Percentiles rank a stretch among this genome's conserved stretches.
Conservation (phyloP, 2,113 vertebrate species). For the Peromyscus leucopus region DNA sequence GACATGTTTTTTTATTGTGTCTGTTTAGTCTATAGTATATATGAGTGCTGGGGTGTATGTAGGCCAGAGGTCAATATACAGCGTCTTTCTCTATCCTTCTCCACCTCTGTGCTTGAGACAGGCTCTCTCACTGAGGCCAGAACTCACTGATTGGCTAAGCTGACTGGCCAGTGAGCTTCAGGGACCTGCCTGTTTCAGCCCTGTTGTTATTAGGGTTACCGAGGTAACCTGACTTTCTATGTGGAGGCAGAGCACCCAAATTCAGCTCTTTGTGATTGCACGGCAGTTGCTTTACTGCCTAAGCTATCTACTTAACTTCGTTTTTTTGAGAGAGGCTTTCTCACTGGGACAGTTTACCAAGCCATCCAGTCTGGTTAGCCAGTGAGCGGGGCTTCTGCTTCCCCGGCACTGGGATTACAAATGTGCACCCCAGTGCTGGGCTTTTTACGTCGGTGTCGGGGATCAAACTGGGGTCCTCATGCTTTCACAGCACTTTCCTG, state of each 20-base stretch:
- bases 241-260: neutral
- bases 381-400: neutral
- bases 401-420: neutral
- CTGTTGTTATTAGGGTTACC: neutral
- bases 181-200: neutral
- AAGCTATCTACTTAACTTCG: neutral
- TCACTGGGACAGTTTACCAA: neutral
- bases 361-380: neutral
- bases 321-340: neutral
- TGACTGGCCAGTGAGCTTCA: neutral
- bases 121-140: neutral
- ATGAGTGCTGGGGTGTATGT: neutral
- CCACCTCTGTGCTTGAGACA: neutral
- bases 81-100: neutral
- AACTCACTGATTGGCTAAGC: neutral
- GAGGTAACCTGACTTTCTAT: neutral
- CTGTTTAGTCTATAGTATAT: neutral
- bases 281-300: too few relatives aligned
- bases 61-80: neutral
- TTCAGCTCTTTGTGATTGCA: neutral
- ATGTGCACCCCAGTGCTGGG: too few relatives aligned
- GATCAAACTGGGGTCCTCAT: too few relatives aligned
- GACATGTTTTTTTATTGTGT: neutral
- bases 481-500: neutral
- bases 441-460: neutral